These are phyloP conservation scores for Sarcophaga subvicina DNA, from an alignment of 2,888 invertebrate genomes.

Conservation along the genomic window DNA sequence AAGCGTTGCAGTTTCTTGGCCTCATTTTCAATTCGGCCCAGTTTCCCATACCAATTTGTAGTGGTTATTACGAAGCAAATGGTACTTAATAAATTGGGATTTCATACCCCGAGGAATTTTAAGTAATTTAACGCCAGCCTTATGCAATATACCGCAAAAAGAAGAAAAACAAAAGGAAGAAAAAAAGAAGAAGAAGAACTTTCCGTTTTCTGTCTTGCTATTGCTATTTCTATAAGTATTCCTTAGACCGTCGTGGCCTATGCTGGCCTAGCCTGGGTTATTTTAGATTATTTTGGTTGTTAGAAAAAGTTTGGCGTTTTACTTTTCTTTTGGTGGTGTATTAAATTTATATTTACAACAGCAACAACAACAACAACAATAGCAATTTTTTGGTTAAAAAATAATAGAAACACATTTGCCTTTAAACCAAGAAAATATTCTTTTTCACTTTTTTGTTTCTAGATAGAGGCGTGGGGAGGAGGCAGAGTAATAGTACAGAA, in stretches of 20 bases:
- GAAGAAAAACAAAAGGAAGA: too few species aligned
- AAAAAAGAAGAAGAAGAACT: slow-evolving; percentile 26
- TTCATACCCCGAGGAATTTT: slow-evolving; percentile 67
- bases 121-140: slow-evolving; percentile 70
- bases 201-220: not conserved
- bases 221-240: too few species aligned
- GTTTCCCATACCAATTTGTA: slow-evolving; percentile 37
- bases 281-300: not conserved
- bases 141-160: slow-evolving; percentile 14
- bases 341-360: not conserved
- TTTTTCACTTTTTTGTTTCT: not conserved
- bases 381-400: too few species aligned
- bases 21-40: not conserved
- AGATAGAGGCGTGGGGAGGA: too few species aligned
- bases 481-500: too few species aligned
- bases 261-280: not conserved
- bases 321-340: not conserved
- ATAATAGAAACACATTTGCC: slow-evolving; percentile 61
- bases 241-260: too few species aligned
- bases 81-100: slow-evolving; percentile 62
- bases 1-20: slow-evolving; percentile 42
- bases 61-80: slow-evolving; percentile 10
- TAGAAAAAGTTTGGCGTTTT: slow-evolving; percentile 23
- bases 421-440: slow-evolving; percentile 56
- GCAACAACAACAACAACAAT: too few species aligned